These are phyloP conservation scores for Dendrolimus kikuchii DNA, from an alignment of 1,140 invertebrate species.

Conservation along the genomic window DNA sequence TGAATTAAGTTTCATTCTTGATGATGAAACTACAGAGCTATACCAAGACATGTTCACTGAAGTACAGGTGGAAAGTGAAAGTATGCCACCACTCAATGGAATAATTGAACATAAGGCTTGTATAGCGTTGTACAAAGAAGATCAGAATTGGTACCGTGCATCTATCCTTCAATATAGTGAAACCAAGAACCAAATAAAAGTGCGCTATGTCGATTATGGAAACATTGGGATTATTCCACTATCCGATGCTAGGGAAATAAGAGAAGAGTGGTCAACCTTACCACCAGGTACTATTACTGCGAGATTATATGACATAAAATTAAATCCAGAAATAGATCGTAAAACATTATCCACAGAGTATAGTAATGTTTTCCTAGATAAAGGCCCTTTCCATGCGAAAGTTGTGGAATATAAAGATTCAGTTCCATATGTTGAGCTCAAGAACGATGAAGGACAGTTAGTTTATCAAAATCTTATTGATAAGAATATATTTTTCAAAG, in stretches of 20 bases:
- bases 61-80: conserved; percentile 26
- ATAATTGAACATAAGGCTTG: conserved; percentile 59
- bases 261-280: conserved; percentile 33
- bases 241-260: conserved; percentile 44
- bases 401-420: conserved; percentile 25
- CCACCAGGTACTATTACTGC: conserved; percentile 39
- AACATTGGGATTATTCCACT: conserved; percentile 42
- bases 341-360: conserved; percentile 27
- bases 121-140: conserved; percentile 46
- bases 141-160: conserved; percentile 53
- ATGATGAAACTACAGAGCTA: conserved; percentile 23
- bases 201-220: conserved; percentile 62
- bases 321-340: conserved; percentile 36
- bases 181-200: conserved; percentile 39
- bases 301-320: conserved; percentile 29
- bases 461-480: conserved; percentile 41
- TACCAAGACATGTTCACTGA: conserved; percentile 44
- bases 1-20: conserved; percentile 37
- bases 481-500: conserved; percentile 24
- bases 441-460: conserved; percentile 31
- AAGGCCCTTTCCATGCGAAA: conserved; percentile 41
- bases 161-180: conserved; percentile 47
- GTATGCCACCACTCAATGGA: conserved; percentile 35
- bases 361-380: conserved; percentile 37
- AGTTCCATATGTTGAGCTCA: conserved; percentile 38